These are phyloP conservation scores for mouse (Mus musculus) DNA, from an alignment of 2,113 vertebrate species.

Conservation along the genomic window DNA sequence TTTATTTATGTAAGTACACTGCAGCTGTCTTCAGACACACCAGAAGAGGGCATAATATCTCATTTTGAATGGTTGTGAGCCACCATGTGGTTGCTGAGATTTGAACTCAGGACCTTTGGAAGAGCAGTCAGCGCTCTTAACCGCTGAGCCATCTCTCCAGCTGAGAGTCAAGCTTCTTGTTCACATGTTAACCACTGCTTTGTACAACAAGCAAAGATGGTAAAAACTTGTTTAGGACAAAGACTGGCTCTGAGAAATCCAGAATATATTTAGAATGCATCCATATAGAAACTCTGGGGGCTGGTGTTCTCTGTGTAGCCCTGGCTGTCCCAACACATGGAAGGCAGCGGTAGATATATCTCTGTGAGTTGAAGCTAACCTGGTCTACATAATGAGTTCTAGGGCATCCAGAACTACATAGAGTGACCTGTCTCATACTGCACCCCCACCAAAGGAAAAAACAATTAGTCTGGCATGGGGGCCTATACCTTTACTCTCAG, in stretches of 20 bases:
- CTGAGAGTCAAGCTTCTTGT: not conserved
- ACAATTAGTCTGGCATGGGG: not conserved
- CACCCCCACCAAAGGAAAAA: not conserved
- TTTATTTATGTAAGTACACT: too few relatives aligned
- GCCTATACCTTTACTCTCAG: not conserved
- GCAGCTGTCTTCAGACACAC: too few relatives aligned
- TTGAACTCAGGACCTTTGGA: too few relatives aligned
- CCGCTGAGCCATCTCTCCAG: too few relatives aligned
- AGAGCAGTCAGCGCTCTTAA: too few relatives aligned
- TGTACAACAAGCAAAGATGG: not conserved
- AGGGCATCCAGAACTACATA: not conserved
- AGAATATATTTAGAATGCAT: not conserved
- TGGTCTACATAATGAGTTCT: not conserved
- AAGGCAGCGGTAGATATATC: not conserved
- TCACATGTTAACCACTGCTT: not conserved
- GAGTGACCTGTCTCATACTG: not conserved
- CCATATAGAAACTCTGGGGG: not conserved
- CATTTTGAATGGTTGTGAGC: too few relatives aligned
- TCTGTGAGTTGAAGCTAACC: not conserved
- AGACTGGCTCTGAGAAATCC: slow-evolving; percentile 32
- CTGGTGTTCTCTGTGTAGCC: too few relatives aligned
- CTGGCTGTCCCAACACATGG: not conserved
- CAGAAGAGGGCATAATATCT: too few relatives aligned
- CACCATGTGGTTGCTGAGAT: too few relatives aligned
- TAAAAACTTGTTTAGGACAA: not conserved